A percentile compares a stretch with the other conserved stretches of the same genome.
These are phyloP conservation scores for Centruroides sculpturatus DNA, from an alignment of 1,140 invertebrate species.

Conservation along the genomic window DNA sequence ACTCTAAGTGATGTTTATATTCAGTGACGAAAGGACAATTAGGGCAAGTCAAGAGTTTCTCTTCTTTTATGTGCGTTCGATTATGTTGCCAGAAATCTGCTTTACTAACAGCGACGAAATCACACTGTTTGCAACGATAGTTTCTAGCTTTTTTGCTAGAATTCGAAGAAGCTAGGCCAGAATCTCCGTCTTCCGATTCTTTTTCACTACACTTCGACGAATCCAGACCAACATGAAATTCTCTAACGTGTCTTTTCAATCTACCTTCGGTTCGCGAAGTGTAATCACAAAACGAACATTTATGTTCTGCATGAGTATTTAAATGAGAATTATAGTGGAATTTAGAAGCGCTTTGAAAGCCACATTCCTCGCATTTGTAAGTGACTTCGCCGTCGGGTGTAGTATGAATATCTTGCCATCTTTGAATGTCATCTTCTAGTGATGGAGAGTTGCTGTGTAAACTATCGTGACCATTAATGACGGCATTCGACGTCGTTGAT, in stretches of 20 bases:
- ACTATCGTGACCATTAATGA: too few relatives aligned
- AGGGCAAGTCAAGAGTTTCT: conserved; percentile 79
- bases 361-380: too few relatives aligned
- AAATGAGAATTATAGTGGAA: conserved; percentile 37
- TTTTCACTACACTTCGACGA: background rate
- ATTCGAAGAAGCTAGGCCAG: background rate
- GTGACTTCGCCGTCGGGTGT: too few relatives aligned
- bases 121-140: conserved; percentile 86
- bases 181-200: background rate
- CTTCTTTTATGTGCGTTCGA: conserved; percentile 76
- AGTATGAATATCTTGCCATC: too few relatives aligned
- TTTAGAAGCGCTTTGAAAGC: conserved; percentile 18
- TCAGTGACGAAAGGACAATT: conserved; percentile 95
- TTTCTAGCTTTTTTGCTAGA: conserved; percentile 22
- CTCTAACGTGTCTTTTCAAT: conserved; percentile 41
- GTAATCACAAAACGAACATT: conserved; percentile 42
- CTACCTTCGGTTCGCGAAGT: conserved; percentile 40
- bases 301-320: conserved; percentile 36
- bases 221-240: conserved; percentile 30
- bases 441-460: too few relatives aligned
- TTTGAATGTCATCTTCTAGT: too few relatives aligned
- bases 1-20: conserved; percentile 97
- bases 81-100: conserved; percentile 82
- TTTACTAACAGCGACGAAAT: conserved; percentile 68
- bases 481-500: too few relatives aligned